Evolutionary conservation across 92 coral and sea anemone genomes (phyloP).

Genomic region (Paragorgia papillata): DNA sequence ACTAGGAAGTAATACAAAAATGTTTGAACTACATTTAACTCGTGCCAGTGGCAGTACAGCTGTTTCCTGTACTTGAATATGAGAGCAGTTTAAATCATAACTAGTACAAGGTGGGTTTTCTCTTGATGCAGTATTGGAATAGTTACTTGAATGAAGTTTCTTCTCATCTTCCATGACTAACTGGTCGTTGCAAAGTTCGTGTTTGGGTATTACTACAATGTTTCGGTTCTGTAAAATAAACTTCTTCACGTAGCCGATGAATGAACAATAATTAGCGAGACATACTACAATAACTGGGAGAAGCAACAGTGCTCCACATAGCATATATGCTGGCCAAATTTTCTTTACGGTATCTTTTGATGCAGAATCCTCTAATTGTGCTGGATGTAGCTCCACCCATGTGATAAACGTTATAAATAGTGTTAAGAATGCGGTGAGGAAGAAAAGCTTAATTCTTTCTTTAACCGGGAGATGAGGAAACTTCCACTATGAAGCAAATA

Average conservation of each 20-base stretch:
- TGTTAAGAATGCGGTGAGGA: slow-evolving; percentile 83
- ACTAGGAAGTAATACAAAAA: too few species aligned
- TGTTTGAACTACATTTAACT: too few species aligned
- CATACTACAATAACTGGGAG: slow-evolving; percentile 88
- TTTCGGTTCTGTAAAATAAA: slow-evolving; percentile 8
- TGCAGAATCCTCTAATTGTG: too few species aligned
- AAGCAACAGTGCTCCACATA: too few species aligned
- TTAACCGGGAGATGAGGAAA: slow-evolving; percentile 93
- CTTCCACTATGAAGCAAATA: slow-evolving; percentile 69
- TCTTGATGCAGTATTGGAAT: too few species aligned
- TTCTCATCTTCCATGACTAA: not conserved
- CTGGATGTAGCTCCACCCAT: too few species aligned
- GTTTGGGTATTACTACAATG: slow-evolving; percentile 27
- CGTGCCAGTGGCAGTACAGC: too few species aligned
- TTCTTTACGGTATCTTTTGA: too few species aligned
- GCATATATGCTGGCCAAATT: too few species aligned
- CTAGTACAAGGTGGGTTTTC: too few species aligned
- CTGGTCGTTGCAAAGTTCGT: slow-evolving; percentile 19
- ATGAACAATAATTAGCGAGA: slow-evolving; percentile 77
- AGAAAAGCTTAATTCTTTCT: slow-evolving; percentile 90
- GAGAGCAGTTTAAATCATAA: too few species aligned
- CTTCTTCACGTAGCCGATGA: not conserved
- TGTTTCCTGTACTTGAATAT: too few species aligned
- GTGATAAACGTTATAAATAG: slow-evolving; percentile 90
- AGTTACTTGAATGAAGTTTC: not conserved